phyloP scores from a whole-genome alignment of 2,113 vertebrate species.

The Gavialis gangeticus region DNA sequence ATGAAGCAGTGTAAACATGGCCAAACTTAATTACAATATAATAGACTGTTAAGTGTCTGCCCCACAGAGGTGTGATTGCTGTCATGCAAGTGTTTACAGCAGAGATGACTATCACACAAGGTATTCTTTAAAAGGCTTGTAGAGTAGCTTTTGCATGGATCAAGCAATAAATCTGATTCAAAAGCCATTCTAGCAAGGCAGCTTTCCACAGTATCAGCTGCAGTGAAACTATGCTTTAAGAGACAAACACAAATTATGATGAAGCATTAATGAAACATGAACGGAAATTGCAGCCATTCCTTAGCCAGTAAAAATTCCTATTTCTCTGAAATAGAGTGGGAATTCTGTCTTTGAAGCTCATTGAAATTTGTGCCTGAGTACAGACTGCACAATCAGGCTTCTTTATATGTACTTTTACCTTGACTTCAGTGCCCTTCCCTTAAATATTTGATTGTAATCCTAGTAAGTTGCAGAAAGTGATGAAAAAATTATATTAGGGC shows the following conservation, averaged over 20 bases:
- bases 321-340: fast-evolving
- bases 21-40: conserved; percentile 67
- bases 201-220: not conserved
- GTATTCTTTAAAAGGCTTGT: not conserved
- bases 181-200: not conserved
- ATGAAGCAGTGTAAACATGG: conserved; percentile 69
- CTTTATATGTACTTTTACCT: not conserved
- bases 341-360: not conserved
- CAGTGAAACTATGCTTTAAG: not conserved
- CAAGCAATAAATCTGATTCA: not conserved
- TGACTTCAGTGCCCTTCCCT: fast-evolving
- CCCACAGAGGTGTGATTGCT: conserved; percentile 46
- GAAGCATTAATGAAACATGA: not conserved
- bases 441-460: not conserved
- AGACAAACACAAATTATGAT: not conserved
- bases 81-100: conserved; percentile 27
- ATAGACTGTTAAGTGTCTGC: conserved; percentile 55
- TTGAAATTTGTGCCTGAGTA: not conserved
- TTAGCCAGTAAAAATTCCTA: not conserved
- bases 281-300: not conserved
- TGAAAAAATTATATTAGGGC: fast-evolving
- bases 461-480: fast-evolving
- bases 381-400: not conserved
- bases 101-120: not conserved
- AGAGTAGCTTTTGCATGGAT: not conserved